A percentile compares a stretch with the other conserved stretches of the same genome.
Evolutionary conservation across 2,888 invertebrate species (phyloP).

Genomic region (Trachelus troglodyta): DNA sequence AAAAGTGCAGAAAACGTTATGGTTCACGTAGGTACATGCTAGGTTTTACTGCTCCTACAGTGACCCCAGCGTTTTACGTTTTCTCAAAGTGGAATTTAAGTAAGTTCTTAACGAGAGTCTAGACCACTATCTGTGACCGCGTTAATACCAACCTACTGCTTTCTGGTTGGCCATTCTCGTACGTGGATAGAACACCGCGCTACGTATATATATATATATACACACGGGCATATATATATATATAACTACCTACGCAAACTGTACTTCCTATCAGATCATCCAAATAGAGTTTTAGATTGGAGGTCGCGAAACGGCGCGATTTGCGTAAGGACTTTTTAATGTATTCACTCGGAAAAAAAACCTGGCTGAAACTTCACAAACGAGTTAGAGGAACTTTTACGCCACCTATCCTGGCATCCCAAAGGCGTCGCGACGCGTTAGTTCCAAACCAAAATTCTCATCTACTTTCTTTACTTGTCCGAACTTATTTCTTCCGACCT

Average conservation of each 20-base stretch:
- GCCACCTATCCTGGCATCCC: slow-evolving; percentile 8
- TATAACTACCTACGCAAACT: slow-evolving; percentile 19
- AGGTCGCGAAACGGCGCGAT: slow-evolving; percentile 38
- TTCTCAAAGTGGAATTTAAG: slow-evolving; percentile 40
- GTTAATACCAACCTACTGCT: not conserved
- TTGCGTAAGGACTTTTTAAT: slow-evolving; percentile 49
- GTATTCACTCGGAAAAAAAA: slow-evolving; percentile 49
- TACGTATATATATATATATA: not conserved
- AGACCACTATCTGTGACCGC: slow-evolving; percentile 10
- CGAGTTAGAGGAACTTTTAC: slow-evolving; percentile 51
- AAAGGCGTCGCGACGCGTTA: not conserved
- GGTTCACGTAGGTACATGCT: not conserved
- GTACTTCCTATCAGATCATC: slow-evolving; percentile 46
- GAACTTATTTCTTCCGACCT: not conserved
- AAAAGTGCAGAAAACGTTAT: not conserved
- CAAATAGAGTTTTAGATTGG: slow-evolving; percentile 54
- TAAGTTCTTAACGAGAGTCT: slow-evolving; percentile 44
- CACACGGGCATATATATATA: too few relatives aligned
- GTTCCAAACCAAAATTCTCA: not conserved
- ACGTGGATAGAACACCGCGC: not conserved
- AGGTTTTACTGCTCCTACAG: slow-evolving; percentile 11
- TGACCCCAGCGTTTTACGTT: slow-evolving; percentile 21
- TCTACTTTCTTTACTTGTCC: not conserved
- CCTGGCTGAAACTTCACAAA: slow-evolving; percentile 50
- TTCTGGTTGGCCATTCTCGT: not conserved